These are phyloP conservation scores for Heterodera filipjevi DNA, from an alignment of 2,888 invertebrate genomes.

Conservation along the genomic window DNA sequence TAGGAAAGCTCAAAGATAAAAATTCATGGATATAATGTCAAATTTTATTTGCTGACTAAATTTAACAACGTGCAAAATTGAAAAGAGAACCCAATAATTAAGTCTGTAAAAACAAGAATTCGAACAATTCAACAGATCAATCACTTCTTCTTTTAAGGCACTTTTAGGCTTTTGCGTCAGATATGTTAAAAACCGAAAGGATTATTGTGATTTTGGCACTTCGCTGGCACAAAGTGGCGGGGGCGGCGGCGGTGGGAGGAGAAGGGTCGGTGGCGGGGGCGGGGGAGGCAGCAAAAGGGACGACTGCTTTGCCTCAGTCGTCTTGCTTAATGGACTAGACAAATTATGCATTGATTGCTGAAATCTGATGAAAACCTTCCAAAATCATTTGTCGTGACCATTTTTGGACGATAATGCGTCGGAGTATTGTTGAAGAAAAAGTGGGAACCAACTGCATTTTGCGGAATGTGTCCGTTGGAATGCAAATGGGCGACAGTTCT, in stretches of 20 bases:
- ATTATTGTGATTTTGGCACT: neutral
- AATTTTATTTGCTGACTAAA: neutral
- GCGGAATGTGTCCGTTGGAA: neutral
- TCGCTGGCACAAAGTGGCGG: neutral
- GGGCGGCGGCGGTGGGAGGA: neutral
- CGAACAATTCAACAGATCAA: neutral
- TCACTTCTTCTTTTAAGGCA: neutral
- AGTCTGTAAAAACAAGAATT: neutral
- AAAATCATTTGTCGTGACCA: neutral
- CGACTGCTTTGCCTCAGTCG: neutral
- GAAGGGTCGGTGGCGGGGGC: neutral
- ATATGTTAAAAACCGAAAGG: neutral
- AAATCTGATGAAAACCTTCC: neutral
- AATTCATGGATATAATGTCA: too few species aligned
- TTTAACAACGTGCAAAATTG: neutral
- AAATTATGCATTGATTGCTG: neutral
- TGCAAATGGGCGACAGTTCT: neutral
- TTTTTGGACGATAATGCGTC: neutral
- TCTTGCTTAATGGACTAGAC: neutral
- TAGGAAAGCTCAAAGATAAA: neutral
- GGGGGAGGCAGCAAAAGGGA: neutral
- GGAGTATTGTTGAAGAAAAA: constrained; percentile 7
- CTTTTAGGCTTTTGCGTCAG: neutral
- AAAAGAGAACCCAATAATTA: neutral
- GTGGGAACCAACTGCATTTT: neutral